Conservation (phyloP, 2,888 invertebrate genomes). For the Crematogaster levior region DNA sequence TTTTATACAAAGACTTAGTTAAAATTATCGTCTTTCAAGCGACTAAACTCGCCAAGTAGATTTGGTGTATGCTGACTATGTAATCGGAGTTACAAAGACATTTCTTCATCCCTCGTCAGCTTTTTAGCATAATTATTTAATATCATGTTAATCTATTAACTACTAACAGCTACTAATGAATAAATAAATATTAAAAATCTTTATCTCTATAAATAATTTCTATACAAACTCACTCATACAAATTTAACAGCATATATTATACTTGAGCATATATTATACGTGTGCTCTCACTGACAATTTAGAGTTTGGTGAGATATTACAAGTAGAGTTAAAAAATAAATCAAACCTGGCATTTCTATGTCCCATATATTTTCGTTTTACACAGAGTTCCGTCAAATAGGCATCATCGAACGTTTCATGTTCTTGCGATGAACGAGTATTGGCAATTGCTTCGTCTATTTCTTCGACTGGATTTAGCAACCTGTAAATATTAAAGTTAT, state of each 20-base stretch:
- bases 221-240: not conserved
- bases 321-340: conserved; percentile 1
- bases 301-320: conserved; percentile 23
- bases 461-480: conserved; percentile 81
- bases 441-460: conserved; percentile 82
- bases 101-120: not conserved
- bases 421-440: conserved; percentile 75
- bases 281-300: conserved; percentile 46
- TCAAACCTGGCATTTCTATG: conserved; percentile 92
- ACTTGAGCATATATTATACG: not conserved
- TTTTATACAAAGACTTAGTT: conserved; percentile 47
- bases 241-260: not conserved
- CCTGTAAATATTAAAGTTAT: conserved; percentile 69
- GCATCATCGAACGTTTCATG: conserved; percentile 77
- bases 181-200: not conserved
- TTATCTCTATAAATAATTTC: not conserved
- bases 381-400: conserved; percentile 85
- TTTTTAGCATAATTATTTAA: conserved; percentile 8
- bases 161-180: not conserved
- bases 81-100: conserved; percentile 19
- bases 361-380: conserved; percentile 91
- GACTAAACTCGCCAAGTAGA: conserved; percentile 63
- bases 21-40: conserved; percentile 53
- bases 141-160: conserved; percentile 36
- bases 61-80: conserved; percentile 51